These are phyloP conservation scores for Caretta caretta DNA, from an alignment of 2,113 vertebrate genomes.

Conservation along the genomic window DNA sequence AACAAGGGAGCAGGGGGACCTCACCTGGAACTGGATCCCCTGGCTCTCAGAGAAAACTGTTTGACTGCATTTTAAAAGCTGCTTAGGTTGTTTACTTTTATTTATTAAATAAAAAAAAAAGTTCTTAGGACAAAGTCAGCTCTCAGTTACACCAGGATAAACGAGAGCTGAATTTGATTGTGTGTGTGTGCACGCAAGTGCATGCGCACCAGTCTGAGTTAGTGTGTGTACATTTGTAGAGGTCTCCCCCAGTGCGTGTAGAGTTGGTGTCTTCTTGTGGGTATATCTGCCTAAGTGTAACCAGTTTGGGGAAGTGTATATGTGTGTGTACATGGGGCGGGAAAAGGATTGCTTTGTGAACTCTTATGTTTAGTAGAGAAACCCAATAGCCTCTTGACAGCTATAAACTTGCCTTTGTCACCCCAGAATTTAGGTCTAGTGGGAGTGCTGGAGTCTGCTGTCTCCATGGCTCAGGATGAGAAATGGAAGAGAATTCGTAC, in stretches of 20 bases:
- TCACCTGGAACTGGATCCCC: background rate
- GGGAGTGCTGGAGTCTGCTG: background rate
- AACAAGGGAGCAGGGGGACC: background rate
- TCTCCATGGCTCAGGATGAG: background rate
- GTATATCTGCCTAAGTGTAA: too few relatives aligned
- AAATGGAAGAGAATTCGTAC: background rate
- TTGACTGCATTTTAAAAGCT: background rate
- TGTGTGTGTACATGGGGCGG: background rate
- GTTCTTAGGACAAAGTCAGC: background rate
- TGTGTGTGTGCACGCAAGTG: too few relatives aligned
- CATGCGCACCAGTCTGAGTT: too few relatives aligned
- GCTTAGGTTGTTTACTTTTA: background rate
- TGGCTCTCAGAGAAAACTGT: background rate
- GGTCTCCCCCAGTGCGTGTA: too few relatives aligned
- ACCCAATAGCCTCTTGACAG: background rate
- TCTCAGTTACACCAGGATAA: background rate
- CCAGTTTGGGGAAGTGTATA: background rate
- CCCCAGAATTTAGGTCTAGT: background rate
- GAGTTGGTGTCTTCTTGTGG: too few relatives aligned
- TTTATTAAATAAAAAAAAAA: background rate
- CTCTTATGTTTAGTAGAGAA: background rate
- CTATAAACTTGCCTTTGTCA: background rate
- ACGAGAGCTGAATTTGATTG: background rate
- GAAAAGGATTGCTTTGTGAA: background rate
- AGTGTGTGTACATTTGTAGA: too few relatives aligned